Evolutionary conservation across 2,797 vertebrate species (phyloP).

Genomic region (Crocodylus rhombifer): DNA sequence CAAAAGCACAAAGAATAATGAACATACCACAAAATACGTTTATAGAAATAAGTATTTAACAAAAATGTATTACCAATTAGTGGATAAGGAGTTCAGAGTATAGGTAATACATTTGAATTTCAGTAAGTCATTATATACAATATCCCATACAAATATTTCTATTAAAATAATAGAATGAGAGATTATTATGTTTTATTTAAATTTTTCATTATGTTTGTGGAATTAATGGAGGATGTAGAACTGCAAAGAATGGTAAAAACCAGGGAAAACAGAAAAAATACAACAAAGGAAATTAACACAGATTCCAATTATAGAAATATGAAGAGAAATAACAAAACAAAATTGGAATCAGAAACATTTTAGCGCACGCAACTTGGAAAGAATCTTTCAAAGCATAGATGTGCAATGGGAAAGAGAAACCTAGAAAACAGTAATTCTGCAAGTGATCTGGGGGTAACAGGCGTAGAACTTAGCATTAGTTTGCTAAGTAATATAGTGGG

Average conservation of each 20-base stretch:
- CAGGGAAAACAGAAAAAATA: neutral
- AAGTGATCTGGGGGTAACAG: slow-evolving; percentile 9
- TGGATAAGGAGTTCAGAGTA: too few relatives aligned
- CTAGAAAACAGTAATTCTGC: neutral
- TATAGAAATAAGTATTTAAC: too few relatives aligned
- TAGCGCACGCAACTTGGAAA: neutral
- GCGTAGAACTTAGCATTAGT: slow-evolving; percentile 21
- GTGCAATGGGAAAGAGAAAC: slow-evolving; percentile 16
- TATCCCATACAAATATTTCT: too few relatives aligned
- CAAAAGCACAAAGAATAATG: too few relatives aligned
- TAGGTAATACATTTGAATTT: too few relatives aligned
- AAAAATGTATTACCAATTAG: too few relatives aligned
- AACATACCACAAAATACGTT: too few relatives aligned
- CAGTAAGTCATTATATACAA: too few relatives aligned
- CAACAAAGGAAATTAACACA: neutral
- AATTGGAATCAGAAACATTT: slow-evolving; percentile 5
- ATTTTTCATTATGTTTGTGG: too few relatives aligned
- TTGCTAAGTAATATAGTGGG: neutral
- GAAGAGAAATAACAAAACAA: neutral
- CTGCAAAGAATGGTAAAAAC: neutral
- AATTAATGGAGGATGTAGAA: neutral
- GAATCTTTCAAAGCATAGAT: neutral
- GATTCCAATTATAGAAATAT: neutral
- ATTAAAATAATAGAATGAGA: too few relatives aligned
- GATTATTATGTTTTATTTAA: too few relatives aligned